Conservation (phyloP, 2,113 vertebrate genomes). For the Seriola rivoliana region DNA sequence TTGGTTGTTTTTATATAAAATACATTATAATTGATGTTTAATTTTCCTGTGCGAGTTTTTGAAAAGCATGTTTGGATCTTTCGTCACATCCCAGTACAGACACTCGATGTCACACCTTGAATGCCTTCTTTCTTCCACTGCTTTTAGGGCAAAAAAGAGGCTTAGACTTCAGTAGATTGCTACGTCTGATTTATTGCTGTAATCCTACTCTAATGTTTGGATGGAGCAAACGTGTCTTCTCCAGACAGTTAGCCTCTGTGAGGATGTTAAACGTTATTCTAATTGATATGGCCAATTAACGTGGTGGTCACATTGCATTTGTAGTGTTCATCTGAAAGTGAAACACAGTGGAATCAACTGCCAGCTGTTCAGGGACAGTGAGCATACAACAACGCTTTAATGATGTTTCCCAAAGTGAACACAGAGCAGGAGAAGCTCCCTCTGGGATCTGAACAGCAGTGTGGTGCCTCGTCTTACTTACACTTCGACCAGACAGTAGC, state of each 20-base stretch:
- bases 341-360: constrained; percentile 24
- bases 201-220: background rate
- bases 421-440: constrained; percentile 4
- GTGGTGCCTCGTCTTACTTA: constrained; percentile 38
- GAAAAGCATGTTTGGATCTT: background rate
- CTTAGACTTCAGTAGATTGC: background rate
- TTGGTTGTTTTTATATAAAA: background rate
- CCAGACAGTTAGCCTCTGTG: background rate
- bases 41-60: background rate
- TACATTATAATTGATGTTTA: background rate
- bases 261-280: constrained; percentile 26
- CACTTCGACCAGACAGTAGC: constrained; percentile 9
- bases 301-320: constrained; percentile 28
- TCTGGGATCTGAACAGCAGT: constrained; percentile 26
- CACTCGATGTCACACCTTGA: background rate
- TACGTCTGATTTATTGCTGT: background rate
- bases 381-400: constrained; percentile 29
- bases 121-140: background rate
- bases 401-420: constrained; percentile 36
- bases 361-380: constrained; percentile 44
- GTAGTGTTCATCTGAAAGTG: constrained; percentile 23
- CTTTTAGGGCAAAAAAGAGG: too few relatives aligned
- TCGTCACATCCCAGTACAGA: background rate
- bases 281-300: constrained; percentile 26
- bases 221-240: background rate